These are phyloP conservation scores for Trematocara marginatum DNA, from an alignment of 2,113 vertebrate species.

Conservation along the genomic window DNA sequence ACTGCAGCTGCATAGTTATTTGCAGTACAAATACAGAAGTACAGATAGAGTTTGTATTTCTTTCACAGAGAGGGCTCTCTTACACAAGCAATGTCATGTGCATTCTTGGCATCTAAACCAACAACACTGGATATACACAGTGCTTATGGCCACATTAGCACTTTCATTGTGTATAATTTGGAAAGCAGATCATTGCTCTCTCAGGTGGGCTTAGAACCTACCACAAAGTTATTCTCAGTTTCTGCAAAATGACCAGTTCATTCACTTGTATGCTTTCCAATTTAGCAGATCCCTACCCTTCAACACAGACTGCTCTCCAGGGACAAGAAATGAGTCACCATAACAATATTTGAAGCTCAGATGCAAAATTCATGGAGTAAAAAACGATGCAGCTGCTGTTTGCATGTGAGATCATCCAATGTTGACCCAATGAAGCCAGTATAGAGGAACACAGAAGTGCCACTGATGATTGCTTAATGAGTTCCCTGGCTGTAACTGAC, in stretches of 20 bases:
- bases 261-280: neutral
- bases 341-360: neutral
- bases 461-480: neutral
- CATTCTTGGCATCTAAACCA: neutral
- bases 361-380: neutral
- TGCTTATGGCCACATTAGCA: neutral
- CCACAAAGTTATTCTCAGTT: neutral
- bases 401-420: neutral
- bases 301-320: neutral
- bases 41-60: neutral
- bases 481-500: neutral
- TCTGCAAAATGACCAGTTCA: slow-evolving; percentile 5
- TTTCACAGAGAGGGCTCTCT: neutral
- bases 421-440: neutral
- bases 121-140: neutral
- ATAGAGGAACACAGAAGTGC: neutral
- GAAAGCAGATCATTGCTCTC: neutral
- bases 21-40: neutral
- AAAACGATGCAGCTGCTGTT: slow-evolving; percentile 15
- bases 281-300: neutral
- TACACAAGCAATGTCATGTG: neutral
- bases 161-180: neutral
- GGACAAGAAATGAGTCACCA: slow-evolving; percentile 12
- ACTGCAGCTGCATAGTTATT: neutral
- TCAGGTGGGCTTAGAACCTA: neutral